phyloP scores from a whole-genome alignment of 2,888 invertebrate genomes.

The Ecdyonurus torrentis region DNA sequence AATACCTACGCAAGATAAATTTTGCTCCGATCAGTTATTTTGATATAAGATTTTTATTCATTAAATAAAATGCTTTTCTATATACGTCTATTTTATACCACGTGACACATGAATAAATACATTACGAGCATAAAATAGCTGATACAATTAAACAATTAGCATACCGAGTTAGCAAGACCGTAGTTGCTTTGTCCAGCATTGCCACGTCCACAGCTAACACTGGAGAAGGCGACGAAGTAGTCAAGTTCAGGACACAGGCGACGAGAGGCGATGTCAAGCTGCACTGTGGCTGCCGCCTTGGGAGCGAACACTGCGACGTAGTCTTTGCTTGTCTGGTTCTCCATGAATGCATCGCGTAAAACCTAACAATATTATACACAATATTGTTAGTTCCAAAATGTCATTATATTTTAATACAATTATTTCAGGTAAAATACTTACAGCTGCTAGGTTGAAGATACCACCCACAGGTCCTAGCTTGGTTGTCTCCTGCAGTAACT shows the following conservation, averaged over 20 bases:
- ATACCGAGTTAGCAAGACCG: constrained; percentile 84
- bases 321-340: constrained; percentile 64
- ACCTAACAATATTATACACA: constrained; percentile 27
- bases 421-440: no score
- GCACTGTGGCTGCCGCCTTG: constrained; percentile 63
- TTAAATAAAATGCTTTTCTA: no score
- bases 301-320: constrained; percentile 68
- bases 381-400: not conserved
- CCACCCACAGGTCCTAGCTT: constrained; percentile 58
- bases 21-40: no score
- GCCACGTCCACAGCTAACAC: constrained; percentile 91
- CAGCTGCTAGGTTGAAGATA: constrained; percentile 90
- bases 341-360: constrained; percentile 69
- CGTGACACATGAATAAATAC: no score
- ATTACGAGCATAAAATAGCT: no score
- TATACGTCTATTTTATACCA: no score
- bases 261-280: constrained; percentile 66
- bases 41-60: no score
- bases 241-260: constrained; percentile 62
- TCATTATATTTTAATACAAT: not conserved
- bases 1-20: constrained; percentile 33
- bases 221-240: constrained; percentile 92
- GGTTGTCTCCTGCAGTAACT: constrained; percentile 23
- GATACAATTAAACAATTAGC: not conserved
- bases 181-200: constrained; percentile 96